Conservation (phyloP, 2,113 vertebrate genomes). For the Donacobius atricapilla region DNA sequence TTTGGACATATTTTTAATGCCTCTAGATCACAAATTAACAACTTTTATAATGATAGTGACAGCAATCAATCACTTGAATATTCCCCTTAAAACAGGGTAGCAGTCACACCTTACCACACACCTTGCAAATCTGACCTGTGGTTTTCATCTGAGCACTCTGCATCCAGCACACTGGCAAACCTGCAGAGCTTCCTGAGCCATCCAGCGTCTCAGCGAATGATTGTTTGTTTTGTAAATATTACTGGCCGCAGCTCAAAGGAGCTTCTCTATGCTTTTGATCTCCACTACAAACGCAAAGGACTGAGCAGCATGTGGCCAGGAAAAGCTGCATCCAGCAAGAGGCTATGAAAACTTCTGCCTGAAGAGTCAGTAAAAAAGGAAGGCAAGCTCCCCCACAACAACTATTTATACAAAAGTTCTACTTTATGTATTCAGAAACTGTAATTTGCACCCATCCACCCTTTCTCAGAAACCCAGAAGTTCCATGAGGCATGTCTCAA, state of each 20-base stretch:
- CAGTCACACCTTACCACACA: not conserved
- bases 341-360: slow-evolving; percentile 9
- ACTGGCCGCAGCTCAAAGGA: slow-evolving; percentile 37
- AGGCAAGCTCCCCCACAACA: not conserved
- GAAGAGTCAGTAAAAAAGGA: not conserved
- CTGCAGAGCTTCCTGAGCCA: not conserved
- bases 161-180: not conserved
- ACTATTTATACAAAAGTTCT: not conserved
- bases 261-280: slow-evolving; percentile 25
- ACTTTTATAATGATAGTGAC: not conserved
- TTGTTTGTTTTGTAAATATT: not conserved
- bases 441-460: not conserved
- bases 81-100: not conserved
- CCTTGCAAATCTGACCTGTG: not conserved
- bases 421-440: not conserved
- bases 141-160: not conserved
- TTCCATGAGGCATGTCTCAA: not conserved
- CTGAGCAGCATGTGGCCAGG: slow-evolving; percentile 20
- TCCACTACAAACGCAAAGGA: not conserved
- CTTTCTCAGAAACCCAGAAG: not conserved
- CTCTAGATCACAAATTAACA: not conserved
- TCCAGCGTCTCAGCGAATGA: not conserved
- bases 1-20: not conserved
- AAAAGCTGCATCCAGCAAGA: slow-evolving; percentile 7
- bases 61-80: not conserved